These are phyloP conservation scores for Saiga tatarica DNA, from an alignment of 2,113 vertebrate species.

Conservation along the genomic window DNA sequence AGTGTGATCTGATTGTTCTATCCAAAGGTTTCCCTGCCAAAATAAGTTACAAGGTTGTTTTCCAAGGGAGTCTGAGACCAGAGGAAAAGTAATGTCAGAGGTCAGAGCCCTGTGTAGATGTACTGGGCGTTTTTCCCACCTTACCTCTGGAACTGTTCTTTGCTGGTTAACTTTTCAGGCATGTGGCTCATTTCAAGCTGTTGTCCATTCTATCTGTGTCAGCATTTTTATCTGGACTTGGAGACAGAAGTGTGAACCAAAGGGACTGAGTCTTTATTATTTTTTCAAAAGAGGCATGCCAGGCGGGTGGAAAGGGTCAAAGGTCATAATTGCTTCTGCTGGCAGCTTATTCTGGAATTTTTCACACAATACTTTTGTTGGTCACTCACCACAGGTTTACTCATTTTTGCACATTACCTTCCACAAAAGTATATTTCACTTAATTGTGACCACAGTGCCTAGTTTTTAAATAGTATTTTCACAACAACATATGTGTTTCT, in stretches of 20 bases:
- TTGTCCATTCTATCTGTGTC: not conserved
- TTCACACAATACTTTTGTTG: not conserved
- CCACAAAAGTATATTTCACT: not conserved
- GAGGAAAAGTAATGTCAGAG: not conserved
- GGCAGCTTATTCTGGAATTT: not conserved
- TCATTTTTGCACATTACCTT: not conserved
- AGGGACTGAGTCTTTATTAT: not conserved
- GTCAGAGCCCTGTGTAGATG: not conserved
- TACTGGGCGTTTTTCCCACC: not conserved
- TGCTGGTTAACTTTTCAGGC: not conserved
- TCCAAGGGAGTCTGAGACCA: not conserved
- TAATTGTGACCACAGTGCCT: not conserved
- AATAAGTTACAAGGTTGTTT: not conserved
- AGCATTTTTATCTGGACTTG: constrained; percentile 14
- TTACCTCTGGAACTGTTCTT: not conserved
- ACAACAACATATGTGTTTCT: not conserved
- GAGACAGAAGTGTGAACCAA: not conserved
- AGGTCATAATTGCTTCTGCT: not conserved
- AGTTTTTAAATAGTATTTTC: not conserved
- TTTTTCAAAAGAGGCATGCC: not conserved
- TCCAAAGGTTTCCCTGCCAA: not conserved
- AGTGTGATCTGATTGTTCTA: not conserved
- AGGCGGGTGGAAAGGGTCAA: not conserved
- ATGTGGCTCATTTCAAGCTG: not conserved
- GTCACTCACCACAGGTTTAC: not conserved